Evolutionary conservation across 2,888 invertebrate species (phyloP).

Genomic region (Drosophila ezoana): DNA sequence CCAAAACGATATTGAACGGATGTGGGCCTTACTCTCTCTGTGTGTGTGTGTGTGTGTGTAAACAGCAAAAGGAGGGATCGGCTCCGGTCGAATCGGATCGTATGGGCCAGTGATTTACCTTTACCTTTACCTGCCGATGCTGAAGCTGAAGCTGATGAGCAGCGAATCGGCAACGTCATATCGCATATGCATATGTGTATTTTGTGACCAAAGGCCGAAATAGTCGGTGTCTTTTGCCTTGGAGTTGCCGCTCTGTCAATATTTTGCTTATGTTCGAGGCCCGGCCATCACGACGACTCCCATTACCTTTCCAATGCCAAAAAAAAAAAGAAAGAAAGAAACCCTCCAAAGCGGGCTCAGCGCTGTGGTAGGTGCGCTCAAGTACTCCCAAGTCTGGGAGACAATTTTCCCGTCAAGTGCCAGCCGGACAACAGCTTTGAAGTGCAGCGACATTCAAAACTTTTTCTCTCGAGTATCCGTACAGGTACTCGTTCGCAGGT

Average conservation of each 20-base stretch:
- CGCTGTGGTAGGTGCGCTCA: slow-evolving; percentile 76
- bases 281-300: slow-evolving; percentile 25
- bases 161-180: slow-evolving; percentile 77
- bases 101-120: slow-evolving; percentile 40
- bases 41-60: slow-evolving; percentile 57
- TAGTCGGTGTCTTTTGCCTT: slow-evolving; percentile 70
- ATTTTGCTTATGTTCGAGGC: slow-evolving; percentile 69
- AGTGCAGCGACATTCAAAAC: slow-evolving; percentile 66
- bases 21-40: slow-evolving; percentile 48
- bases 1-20: slow-evolving; percentile 56
- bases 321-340: slow-evolving; percentile 9
- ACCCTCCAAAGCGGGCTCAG: slow-evolving; percentile 15
- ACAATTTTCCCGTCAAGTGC: slow-evolving; percentile 63
- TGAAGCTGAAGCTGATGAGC: slow-evolving; percentile 33
- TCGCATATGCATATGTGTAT: slow-evolving; percentile 51
- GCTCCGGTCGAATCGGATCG: slow-evolving; percentile 13
- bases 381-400: slow-evolving; percentile 60
- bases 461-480: slow-evolving; percentile 19
- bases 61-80: slow-evolving; percentile 55
- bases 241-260: slow-evolving; percentile 78
- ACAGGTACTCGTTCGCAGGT: slow-evolving; percentile 16
- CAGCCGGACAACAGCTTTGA: slow-evolving; percentile 62
- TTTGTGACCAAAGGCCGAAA: slow-evolving; percentile 29
- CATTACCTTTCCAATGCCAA: slow-evolving; percentile 44
- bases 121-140: slow-evolving; percentile 49